Evolutionary conservation across 2,888 invertebrate species (phyloP).

Genomic region (Emmelina monodactyla): DNA sequence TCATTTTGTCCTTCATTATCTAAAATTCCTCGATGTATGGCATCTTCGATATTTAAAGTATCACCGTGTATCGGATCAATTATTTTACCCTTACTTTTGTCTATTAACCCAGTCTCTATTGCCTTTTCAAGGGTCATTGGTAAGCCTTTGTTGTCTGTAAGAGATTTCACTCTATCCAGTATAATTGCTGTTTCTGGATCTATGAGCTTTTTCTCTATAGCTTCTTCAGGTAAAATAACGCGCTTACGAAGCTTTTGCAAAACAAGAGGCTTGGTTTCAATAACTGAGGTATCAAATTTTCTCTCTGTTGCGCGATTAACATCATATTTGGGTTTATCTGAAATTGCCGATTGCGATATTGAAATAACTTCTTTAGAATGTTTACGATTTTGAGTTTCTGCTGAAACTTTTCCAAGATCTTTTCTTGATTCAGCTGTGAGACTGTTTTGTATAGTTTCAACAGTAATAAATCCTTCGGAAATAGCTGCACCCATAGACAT

Average conservation of each 20-base stretch:
- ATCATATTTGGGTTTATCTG: conserved; percentile 67
- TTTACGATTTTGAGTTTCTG: conserved; percentile 22
- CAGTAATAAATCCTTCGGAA: conserved; percentile 61
- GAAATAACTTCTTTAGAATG: conserved; percentile 62
- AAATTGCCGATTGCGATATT: conserved; percentile 28
- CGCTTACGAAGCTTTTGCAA: conserved; percentile 82
- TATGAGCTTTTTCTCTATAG: conserved; percentile 79
- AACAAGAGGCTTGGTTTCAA: conserved; percentile 73
- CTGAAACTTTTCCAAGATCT: conserved; percentile 20
- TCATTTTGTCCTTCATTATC: conserved; percentile 80
- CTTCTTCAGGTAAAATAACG: conserved; percentile 78
- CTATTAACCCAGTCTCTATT: conserved; percentile 72
- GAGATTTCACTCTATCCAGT: conserved; percentile 68
- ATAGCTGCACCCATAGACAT: conserved; percentile 68
- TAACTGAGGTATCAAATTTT: conserved; percentile 61
- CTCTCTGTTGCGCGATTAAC: conserved; percentile 70
- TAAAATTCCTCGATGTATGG: conserved; percentile 81
- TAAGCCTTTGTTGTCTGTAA: conserved; percentile 65
- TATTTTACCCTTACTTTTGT: conserved; percentile 79
- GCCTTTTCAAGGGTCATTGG: conserved; percentile 79
- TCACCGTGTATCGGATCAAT: conserved; percentile 86
- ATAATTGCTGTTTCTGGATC: conserved; percentile 78
- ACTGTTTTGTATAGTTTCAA: conserved; percentile 57
- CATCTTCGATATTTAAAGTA: conserved; percentile 81
- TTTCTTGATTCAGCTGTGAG: conserved; percentile 40